Evolutionary conservation across 2,113 vertebrate species (phyloP), one percentile per base, ranked within the genome.

Genomic region (Meriones unguiculatus): DNA sequence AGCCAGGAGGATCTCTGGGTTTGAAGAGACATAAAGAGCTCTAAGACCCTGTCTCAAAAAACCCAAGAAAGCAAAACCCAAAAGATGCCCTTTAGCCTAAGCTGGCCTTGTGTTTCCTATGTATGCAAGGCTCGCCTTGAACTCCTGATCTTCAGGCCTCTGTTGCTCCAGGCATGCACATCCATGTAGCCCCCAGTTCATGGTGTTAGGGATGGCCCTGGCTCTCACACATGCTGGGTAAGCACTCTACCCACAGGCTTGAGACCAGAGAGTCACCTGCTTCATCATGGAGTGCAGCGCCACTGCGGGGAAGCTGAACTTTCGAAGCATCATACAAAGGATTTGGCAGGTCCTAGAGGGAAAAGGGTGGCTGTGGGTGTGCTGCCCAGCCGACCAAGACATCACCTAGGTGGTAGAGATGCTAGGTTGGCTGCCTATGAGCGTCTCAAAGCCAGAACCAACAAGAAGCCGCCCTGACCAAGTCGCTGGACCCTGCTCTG

Each of bases 271-370:
- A 9, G n/a, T 95, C 95, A 99, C 99, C 99, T 99, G 99, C 64
- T 99, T 99, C 99, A 99, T 99, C 99, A 99, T 99, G 69, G 99
- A 99, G 80, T 99, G 99, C 87, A 99, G 98, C 0, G 99, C 99
- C 59, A 99, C 98, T 0, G 99, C 98, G 1, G 99, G 99, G 70
- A 99, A 99, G 72, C 11, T 98, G 97, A 98, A 99, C n/a, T 98
- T 98, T 5, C 98, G 98, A 10, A 99, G 98, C 99, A 99, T 99
- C 99, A 99, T 99, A 80, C 99, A 99, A 89, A 99, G 97, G 85
- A 99, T 98, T 91, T 99, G 99, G 94, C 99, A 99, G 97, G 98
- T 99, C 97, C 99, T 99, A 50, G n/a, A n/a, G 5, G 78, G 0
- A 57, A 59, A 15, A 17, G 50, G 1, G 8, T 1, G 18, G 32